phyloP scores from a whole-genome alignment of 23 tunicate genomes.

The Ciona savignyi region DNA sequence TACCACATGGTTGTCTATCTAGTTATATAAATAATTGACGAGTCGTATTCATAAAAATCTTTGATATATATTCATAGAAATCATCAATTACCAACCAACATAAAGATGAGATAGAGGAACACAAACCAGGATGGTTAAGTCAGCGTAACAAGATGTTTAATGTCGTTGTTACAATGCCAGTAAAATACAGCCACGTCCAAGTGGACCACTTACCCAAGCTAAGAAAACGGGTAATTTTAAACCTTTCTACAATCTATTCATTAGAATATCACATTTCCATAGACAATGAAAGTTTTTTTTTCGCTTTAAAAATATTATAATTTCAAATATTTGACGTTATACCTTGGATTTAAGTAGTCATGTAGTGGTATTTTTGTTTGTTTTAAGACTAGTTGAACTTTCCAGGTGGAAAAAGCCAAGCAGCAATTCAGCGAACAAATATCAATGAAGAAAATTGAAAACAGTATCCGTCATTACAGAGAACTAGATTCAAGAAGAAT shows the following conservation, averaged over 20 bases:
- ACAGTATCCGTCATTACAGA: conserved; percentile 28
- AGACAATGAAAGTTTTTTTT: no score
- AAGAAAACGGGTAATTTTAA: conserved; percentile 17
- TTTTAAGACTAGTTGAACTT: neutral
- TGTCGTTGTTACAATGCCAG: conserved; percentile 27
- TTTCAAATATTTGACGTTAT: no score
- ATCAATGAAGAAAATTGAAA: conserved; percentile 23
- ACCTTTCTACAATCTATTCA: no score
- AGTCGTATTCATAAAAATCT: no score
- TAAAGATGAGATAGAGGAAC: conserved; percentile 15
- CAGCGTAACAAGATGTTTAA: conserved; percentile 47
- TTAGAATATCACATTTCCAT: no score
- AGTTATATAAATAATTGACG: no score
- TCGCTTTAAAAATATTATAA: no score
- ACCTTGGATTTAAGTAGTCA: neutral
- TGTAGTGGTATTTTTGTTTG: neutral
- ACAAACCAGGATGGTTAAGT: conserved; percentile 48
- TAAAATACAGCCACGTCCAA: conserved; percentile 25
- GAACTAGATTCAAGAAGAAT: conserved; percentile 41
- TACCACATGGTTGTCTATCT: no score
- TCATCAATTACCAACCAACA: neutral
- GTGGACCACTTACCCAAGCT: conserved; percentile 24
- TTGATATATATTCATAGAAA: neutral
- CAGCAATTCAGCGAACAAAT: conserved; percentile 12
- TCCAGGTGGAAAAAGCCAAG: conserved; percentile 29